Evolutionary conservation across 2,888 invertebrate genomes (phyloP), one percentile per base, ranked within the genome.

Genomic region (Coleophora deauratella): DNA sequence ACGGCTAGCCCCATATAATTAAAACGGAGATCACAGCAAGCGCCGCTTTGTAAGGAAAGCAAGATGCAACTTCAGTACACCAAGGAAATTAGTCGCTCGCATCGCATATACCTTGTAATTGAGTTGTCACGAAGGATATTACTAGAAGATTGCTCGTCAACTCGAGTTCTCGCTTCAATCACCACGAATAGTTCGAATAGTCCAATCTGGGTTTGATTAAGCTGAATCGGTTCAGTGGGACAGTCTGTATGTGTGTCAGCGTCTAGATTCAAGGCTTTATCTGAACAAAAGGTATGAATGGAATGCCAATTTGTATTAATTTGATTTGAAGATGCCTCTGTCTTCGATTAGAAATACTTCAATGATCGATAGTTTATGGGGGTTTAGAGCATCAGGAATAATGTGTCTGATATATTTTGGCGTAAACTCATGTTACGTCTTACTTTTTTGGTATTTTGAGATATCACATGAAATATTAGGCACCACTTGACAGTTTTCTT

Each of bases 91-190:
- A 73, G 71, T 62, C 67, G 54, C 66, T 67, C 59, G 52, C 57
- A 56, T 21, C 21, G 21, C 21, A 21, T 21, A 21, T 68, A 67
- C n/a, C n/a, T 71, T 66, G 74, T 80, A 79, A 84, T 84, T 70
- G 75, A 79, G 81, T 85, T 85, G 67, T 63, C 64, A 65, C 59
- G 64, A 71, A 79, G 84, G 84, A 82, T 84, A 84, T 84, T 84
- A 80, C 72, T 67, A 52, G 76, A 82, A 84, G 82, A 84, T 85
- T 85, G 82, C 78, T 84, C 78, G 78, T 78, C 79, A 80, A 69
- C 66, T 64, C 62, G 64, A 63, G 72, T 77, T 73, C 67, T 45
- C 76, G 69, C 60, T 72, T 62, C 72, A 71, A 76, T 78, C 73
- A 70, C 72, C 66, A 64, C 66, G 60, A 66, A 74, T 71, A 71